Percentiles rank a stretch among this genome's conserved stretches.
Evolutionary conservation across 2,888 invertebrate genomes (phyloP).

Genomic region (Eupithecia exiguata): DNA sequence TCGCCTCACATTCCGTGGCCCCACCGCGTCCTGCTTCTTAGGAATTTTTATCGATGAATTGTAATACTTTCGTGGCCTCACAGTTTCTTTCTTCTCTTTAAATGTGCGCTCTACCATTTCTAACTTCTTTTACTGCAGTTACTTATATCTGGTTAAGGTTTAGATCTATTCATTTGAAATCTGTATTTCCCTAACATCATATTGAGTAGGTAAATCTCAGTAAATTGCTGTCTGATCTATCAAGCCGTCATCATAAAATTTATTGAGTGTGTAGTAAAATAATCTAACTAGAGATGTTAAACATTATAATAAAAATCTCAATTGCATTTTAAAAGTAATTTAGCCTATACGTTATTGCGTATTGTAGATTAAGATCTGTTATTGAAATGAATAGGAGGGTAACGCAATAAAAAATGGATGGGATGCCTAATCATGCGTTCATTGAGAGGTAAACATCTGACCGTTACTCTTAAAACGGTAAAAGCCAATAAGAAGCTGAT

Average conservation of each 20-base stretch:
- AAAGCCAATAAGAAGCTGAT: slow-evolving; percentile 35
- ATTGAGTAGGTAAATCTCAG: not conserved
- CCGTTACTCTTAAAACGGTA: slow-evolving; percentile 69
- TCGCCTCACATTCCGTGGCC: slow-evolving; percentile 73
- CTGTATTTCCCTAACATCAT: not conserved
- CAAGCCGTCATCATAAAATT: not conserved
- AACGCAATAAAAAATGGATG: slow-evolving; percentile 11
- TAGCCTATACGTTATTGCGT: not conserved
- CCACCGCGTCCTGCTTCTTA: slow-evolving; percentile 71
- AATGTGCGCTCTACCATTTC: not conserved
- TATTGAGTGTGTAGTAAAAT: not conserved
- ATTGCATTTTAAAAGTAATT: not conserved
- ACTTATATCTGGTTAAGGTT: not conserved
- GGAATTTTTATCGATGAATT: slow-evolving; percentile 71
- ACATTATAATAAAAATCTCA: not conserved
- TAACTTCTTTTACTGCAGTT: not conserved
- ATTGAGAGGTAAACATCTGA: slow-evolving; percentile 40
- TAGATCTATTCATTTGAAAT: not conserved
- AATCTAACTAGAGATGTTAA: not conserved
- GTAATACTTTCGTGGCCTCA: slow-evolving; percentile 62
- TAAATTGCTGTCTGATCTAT: not conserved
- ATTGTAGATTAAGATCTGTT: slow-evolving; percentile 26
- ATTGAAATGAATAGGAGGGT: slow-evolving; percentile 23
- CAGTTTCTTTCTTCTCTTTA: slow-evolving; percentile 16
- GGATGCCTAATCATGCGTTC: slow-evolving; percentile 12